Percentiles rank a stretch among this genome's conserved stretches.
phyloP scores from a whole-genome alignment of 92 coral and sea anemone genomes.

The Bergia sp. region DNA sequence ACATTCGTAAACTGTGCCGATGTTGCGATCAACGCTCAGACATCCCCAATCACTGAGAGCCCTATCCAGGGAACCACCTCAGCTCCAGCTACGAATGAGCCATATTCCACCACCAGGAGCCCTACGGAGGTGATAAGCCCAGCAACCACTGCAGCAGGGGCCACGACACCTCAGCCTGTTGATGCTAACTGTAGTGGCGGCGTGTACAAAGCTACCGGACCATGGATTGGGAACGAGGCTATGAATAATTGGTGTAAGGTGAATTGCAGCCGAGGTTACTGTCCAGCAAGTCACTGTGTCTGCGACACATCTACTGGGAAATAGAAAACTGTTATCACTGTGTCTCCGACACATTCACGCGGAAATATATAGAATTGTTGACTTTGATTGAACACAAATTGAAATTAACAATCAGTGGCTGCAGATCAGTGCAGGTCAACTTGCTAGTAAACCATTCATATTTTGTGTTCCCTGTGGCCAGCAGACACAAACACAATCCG shows the following conservation, averaged over 20 bases:
- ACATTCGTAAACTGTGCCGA: constrained; percentile 33
- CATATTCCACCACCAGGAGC: neutral
- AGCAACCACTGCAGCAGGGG: neutral
- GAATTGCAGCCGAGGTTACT: constrained; percentile 10
- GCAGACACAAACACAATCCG: no score
- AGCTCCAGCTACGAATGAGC: neutral
- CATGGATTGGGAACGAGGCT: neutral
- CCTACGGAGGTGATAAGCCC: neutral
- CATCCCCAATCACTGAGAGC: neutral
- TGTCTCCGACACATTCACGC: neutral
- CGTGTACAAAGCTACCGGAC: neutral
- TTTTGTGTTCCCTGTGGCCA: no score
- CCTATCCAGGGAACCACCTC: neutral
- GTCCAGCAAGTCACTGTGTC: neutral
- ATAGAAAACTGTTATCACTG: neutral
- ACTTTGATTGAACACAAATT: no score
- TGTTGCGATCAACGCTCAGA: neutral
- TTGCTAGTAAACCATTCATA: no score
- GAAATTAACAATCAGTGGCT: no score
- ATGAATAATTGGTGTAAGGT: neutral
- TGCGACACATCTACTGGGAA: neutral
- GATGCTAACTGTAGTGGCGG: neutral
- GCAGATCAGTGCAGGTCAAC: no score
- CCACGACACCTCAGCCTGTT: neutral
- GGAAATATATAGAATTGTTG: no score